phyloP scores from a whole-genome alignment of 2,797 vertebrate species.

The Siniperca scherzeri region DNA sequence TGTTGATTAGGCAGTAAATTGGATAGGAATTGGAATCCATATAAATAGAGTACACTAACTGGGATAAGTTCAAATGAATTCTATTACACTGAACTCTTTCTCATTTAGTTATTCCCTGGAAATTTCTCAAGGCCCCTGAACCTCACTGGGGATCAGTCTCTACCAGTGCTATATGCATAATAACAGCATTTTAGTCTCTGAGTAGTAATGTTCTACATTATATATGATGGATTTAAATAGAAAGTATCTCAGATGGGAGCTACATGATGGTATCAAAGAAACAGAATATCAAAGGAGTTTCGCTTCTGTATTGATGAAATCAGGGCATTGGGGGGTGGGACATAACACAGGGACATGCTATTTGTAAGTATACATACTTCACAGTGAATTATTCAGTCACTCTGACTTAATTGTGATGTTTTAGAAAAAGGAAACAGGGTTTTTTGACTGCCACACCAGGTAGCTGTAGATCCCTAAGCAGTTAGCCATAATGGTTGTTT shows the following conservation, averaged over 20 bases:
- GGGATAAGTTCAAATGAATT: constrained; percentile 5
- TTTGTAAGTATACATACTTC: constrained; percentile 13
- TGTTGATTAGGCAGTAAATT: neutral
- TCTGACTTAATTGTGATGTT: constrained; percentile 3
- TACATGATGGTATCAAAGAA: constrained; percentile 12
- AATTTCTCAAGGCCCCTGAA: neutral
- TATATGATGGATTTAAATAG: constrained; percentile 31
- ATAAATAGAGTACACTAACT: neutral
- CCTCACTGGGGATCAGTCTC: neutral
- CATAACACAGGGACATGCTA: constrained; percentile 1
- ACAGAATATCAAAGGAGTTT: constrained; percentile 11
- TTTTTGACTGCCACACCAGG: neutral
- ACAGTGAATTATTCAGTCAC: neutral
- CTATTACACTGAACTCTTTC: neutral
- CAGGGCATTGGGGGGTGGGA: neutral
- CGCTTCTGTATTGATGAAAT: constrained; percentile 26
- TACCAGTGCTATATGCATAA: neutral
- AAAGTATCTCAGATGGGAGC: constrained; percentile 5
- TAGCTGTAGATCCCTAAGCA: neutral
- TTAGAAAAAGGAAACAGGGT: neutral
- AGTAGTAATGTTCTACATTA: neutral
- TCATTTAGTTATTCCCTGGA: neutral
- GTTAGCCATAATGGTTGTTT: neutral
- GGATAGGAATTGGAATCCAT: neutral
- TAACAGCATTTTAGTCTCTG: neutral